Evolutionary conservation across 2,797 vertebrate species (phyloP).

Genomic region (Peromyscus melanophrys): DNA sequence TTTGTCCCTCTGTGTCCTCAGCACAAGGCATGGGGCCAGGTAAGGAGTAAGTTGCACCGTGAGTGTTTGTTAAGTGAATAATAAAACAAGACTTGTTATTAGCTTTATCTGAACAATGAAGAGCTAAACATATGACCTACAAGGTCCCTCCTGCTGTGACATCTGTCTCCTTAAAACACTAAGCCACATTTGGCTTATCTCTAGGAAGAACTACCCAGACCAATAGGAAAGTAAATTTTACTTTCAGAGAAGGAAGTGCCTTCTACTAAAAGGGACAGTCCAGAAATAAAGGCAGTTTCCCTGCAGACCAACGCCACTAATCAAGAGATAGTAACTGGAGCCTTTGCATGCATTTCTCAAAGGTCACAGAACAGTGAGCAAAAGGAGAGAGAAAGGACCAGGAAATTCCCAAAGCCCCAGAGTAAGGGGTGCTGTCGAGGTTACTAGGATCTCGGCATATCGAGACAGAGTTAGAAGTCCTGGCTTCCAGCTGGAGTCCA

Average conservation of each 20-base stretch:
- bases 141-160: background rate
- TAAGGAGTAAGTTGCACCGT: background rate
- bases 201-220: background rate
- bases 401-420: background rate
- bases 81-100: background rate
- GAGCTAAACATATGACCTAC: background rate
- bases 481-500: background rate
- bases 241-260: conserved; percentile 25
- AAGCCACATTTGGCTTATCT: background rate
- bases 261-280: background rate
- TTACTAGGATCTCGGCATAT: background rate
- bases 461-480: background rate
- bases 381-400: background rate
- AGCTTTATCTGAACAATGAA: background rate
- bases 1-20: background rate
- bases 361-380: background rate
- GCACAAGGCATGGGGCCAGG: background rate
- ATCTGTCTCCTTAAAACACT: background rate
- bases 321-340: background rate
- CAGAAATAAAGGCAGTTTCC: background rate
- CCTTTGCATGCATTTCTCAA: background rate
- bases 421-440: background rate
- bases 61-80: background rate
- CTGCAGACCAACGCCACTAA: background rate
- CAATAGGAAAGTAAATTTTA: background rate